Evolutionary conservation across 2,888 invertebrate genomes (phyloP).

Genomic region (Diaperis boleti): DNA sequence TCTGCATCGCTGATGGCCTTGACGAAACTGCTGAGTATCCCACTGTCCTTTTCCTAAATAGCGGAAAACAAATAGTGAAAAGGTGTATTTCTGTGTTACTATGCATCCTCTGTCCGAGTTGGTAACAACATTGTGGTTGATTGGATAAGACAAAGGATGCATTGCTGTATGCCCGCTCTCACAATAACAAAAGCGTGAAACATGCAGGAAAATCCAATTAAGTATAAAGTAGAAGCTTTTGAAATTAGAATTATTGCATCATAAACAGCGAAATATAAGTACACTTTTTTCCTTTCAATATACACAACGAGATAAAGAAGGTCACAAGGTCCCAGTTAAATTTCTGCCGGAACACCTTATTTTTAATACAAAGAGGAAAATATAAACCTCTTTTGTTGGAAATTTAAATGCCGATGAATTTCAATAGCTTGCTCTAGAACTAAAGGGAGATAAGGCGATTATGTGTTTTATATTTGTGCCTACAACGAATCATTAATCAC

Average conservation of each 20-base stretch:
- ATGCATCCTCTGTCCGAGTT: slow-evolving; percentile 4
- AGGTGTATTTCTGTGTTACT: neutral
- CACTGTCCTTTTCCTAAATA: slow-evolving; percentile 80
- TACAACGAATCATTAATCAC: slow-evolving; percentile 7
- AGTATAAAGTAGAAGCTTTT: slow-evolving; percentile 26
- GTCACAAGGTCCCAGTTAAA: no score
- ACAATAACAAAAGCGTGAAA: slow-evolving; percentile 4
- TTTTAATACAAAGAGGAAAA: no score
- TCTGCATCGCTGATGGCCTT: slow-evolving; percentile 80
- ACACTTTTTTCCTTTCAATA: neutral
- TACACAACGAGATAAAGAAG: slow-evolving; percentile 11
- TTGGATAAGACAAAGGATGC: slow-evolving; percentile 7
- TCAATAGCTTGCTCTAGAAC: no score
- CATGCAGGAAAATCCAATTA: slow-evolving; percentile 7
- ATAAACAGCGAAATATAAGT: neutral
- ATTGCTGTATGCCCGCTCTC: neutral
- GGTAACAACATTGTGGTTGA: no score
- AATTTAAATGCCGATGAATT: no score
- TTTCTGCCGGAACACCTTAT: no score
- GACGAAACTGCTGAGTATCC: slow-evolving; percentile 85
- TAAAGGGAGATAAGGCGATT: slow-evolving; percentile 14
- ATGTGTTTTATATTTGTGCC: neutral
- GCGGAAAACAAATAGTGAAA: neutral
- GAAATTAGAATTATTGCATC: slow-evolving; percentile 4
- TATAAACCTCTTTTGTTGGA: no score